Conservation (phyloP, 2,113 vertebrate species). For the Ailuropoda melanoleuca region DNA sequence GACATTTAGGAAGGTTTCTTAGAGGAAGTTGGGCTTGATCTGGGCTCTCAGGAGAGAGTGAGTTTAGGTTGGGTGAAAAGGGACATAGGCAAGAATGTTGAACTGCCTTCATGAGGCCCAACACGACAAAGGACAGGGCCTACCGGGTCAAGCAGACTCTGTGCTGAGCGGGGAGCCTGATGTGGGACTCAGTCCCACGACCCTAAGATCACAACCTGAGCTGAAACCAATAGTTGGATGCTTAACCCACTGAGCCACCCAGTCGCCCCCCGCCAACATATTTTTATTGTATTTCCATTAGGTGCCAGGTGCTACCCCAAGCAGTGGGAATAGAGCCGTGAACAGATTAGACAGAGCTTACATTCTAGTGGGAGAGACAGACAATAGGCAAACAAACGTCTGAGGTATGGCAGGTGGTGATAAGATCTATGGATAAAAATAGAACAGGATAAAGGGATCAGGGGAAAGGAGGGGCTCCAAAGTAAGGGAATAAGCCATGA, state of each 20-base stretch:
- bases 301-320: not conserved
- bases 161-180: not conserved
- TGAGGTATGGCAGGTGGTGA: not conserved
- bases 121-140: not conserved
- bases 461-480: not conserved
- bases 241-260: not conserved
- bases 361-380: not conserved
- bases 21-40: not conserved
- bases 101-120: not conserved
- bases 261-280: not conserved
- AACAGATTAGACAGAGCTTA: not conserved
- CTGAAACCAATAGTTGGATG: not conserved
- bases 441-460: not conserved
- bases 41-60: not conserved
- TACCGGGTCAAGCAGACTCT: not conserved
- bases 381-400: not conserved
- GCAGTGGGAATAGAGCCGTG: not conserved
- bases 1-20: not conserved
- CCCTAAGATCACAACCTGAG: not conserved
- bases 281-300: not conserved
- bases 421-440: not conserved
- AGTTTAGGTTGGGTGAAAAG: not conserved
- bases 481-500: not conserved
- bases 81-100: not conserved
- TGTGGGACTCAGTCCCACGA: not conserved